Percentiles rank a stretch among this genome's conserved stretches.
Conservation (phyloP, 2,888 invertebrate genomes). For the Fissipunctia ypsillon region DNA sequence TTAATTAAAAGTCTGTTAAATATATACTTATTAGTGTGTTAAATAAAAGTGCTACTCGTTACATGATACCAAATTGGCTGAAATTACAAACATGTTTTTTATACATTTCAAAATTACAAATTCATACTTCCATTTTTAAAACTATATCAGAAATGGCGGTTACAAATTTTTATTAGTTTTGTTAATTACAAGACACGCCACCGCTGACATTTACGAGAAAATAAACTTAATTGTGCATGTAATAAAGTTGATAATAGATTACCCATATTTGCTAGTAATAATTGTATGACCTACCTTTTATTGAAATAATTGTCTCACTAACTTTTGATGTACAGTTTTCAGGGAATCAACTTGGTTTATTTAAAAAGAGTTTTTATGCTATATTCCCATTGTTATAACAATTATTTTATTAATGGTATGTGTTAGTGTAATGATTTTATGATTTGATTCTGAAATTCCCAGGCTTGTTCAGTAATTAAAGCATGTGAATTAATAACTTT, state of each 20-base stretch:
- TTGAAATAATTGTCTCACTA: slow-evolving; percentile 35
- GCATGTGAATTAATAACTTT: slow-evolving; percentile 15
- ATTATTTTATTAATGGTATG: slow-evolving; percentile 19
- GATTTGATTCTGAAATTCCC: slow-evolving; percentile 37
- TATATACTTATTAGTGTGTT: neutral
- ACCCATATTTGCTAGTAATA: slow-evolving; percentile 4
- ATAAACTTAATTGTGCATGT: slow-evolving; percentile 15
- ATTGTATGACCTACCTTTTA: slow-evolving; percentile 25
- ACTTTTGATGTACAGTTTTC: slow-evolving; percentile 25
- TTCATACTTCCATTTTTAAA: slow-evolving; percentile 30
- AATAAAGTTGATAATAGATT: slow-evolving; percentile 36
- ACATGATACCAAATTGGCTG: slow-evolving; percentile 24
- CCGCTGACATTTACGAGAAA: slow-evolving; percentile 34
- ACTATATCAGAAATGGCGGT: slow-evolving; percentile 31
- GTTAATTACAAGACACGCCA: slow-evolving; percentile 39
- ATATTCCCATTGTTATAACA: slow-evolving; percentile 19
- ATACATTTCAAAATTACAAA: slow-evolving; percentile 22
- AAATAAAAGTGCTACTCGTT: slow-evolving; percentile 8
- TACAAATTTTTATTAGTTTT: slow-evolving; percentile 53
- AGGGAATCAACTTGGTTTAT: slow-evolving; percentile 15
- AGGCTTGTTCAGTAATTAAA: slow-evolving; percentile 27
- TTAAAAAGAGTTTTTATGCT: slow-evolving; percentile 18
- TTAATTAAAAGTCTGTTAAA: slow-evolving; percentile 23
- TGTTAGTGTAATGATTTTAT: slow-evolving; percentile 24
- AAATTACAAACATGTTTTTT: slow-evolving; percentile 32